Evolutionary conservation across 1,140 invertebrate genomes (phyloP).

Genomic region (Meloidogyne hapla): DNA sequence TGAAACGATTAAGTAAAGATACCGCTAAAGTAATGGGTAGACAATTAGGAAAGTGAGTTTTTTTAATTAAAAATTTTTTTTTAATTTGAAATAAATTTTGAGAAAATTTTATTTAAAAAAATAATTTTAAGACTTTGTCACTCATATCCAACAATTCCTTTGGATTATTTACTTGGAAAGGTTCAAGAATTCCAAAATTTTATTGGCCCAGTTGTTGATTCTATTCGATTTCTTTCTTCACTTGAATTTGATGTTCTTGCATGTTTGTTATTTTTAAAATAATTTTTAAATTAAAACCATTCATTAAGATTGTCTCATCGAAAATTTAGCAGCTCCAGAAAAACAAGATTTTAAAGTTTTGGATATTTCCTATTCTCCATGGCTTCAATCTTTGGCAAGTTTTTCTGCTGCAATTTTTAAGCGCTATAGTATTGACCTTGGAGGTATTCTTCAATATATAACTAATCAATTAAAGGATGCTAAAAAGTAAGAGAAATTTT

Average conservation of each 20-base stretch:
- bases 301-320: constrained; percentile 79
- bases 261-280: constrained; percentile 68
- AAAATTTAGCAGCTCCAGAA: constrained; percentile 75
- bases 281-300: not conserved
- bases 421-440: constrained; percentile 93
- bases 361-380: constrained; percentile 87
- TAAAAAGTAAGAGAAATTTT: constrained; percentile 74
- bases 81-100: not conserved
- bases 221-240: constrained; percentile 90
- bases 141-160: constrained; percentile 87
- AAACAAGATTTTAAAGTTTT: constrained; percentile 80
- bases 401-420: constrained; percentile 94
- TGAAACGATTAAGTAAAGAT: constrained; percentile 96
- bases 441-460: constrained; percentile 90
- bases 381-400: constrained; percentile 87
- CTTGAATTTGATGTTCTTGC: constrained; percentile 93
- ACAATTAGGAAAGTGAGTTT: constrained; percentile 79
- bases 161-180: constrained; percentile 88
- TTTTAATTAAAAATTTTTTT: not conserved
- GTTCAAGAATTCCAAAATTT: constrained; percentile 97
- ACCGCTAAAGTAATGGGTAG: constrained; percentile 94
- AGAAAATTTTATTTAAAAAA: not conserved
- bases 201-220: constrained; percentile 91
- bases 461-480: constrained; percentile 92
- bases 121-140: constrained; percentile 73